Base-by-base conservation (phyloP, 1,140 invertebrate species). In the Bombus consobrinus region DNA sequence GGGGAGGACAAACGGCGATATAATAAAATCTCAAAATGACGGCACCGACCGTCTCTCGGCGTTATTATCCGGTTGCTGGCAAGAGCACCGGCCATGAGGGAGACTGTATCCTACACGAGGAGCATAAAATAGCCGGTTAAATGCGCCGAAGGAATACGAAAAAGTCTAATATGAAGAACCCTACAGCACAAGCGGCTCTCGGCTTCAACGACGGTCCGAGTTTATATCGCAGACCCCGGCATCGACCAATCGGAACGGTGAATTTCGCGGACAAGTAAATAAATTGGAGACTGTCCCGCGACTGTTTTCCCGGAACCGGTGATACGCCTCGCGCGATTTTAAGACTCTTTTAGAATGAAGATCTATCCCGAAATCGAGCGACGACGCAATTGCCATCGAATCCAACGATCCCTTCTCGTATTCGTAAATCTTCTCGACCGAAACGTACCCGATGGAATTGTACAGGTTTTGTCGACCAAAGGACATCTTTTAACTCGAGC, bases 1-100 rank as follows among this genome's bases (percentile, higher is more conserved):
- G 66, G 39, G 68, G 34, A 81, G 82, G 82, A 79, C 59, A 86
- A 86, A 73, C 83, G 73, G 57, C 89, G 87, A 90, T 90, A 90
- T 90, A 90, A 94, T 93, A 93, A 94, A 93, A 93, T 93, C 91
- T 89, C 75, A 91, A 93, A 93, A 92, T 90, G 92, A 93, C 92
- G 91, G 92, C 88, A 89, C 86, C 81, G 89, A 90, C 86, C 89
- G 91, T 86, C 85, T 66, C 85, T 34, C 77, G 87, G 86, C 90
- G 91, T 92, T 93, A 94, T 94, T 93, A 94, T 93, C 92, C 90
- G 83, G 79, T 88, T 78, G 87, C 75, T 86, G 81, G 83, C 53
- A 79, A 86, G 83, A 86, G 66, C 39, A 39, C 2, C 41, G 76
- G 68, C 87, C 78, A 34, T 34, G 81, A 80, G 68, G 66, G 71